These are phyloP conservation scores for Trachymyrmex septentrionalis DNA, from an alignment of 1,140 invertebrate species.

Conservation along the genomic window DNA sequence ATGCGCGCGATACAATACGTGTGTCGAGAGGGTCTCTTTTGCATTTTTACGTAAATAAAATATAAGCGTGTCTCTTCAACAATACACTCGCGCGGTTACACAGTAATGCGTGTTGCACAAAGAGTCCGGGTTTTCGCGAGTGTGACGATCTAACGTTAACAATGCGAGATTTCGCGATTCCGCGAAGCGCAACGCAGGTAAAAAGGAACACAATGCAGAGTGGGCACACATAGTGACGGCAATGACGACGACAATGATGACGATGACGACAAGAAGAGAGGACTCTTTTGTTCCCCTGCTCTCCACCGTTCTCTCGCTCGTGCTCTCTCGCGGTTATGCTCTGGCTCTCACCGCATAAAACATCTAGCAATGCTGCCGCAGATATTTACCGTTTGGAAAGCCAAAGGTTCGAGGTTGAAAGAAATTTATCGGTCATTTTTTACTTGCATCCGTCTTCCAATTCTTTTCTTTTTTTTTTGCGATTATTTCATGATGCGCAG, in stretches of 20 bases:
- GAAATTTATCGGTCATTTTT: neutral
- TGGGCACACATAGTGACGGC: constrained; percentile 43
- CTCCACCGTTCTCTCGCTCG: constrained; percentile 33
- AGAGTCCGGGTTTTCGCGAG: constrained; percentile 51
- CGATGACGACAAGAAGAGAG: constrained; percentile 62
- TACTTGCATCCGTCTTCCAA: neutral
- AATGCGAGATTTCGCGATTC: constrained; percentile 72
- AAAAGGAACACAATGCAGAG: constrained; percentile 76
- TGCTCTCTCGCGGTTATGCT: constrained; percentile 51
- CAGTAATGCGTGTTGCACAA: constrained; percentile 29
- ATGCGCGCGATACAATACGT: neutral
- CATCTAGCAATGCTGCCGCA: constrained; percentile 34
- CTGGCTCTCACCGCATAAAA: constrained; percentile 67
- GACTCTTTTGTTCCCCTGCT: constrained; percentile 78
- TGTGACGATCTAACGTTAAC: constrained; percentile 71
- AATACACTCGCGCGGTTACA: neutral
- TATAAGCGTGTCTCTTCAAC: neutral
- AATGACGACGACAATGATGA: constrained; percentile 2
- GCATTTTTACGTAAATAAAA: constrained; percentile 32
- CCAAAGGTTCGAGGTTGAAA: neutral
- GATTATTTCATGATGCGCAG: neutral
- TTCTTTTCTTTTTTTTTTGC: too few species aligned
- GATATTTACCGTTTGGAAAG: constrained; percentile 41
- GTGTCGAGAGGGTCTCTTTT: neutral
- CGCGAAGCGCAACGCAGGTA: constrained; percentile 67